Base-by-base conservation (phyloP, 2,797 vertebrate genomes). In the Mionectes olivaceus region DNA sequence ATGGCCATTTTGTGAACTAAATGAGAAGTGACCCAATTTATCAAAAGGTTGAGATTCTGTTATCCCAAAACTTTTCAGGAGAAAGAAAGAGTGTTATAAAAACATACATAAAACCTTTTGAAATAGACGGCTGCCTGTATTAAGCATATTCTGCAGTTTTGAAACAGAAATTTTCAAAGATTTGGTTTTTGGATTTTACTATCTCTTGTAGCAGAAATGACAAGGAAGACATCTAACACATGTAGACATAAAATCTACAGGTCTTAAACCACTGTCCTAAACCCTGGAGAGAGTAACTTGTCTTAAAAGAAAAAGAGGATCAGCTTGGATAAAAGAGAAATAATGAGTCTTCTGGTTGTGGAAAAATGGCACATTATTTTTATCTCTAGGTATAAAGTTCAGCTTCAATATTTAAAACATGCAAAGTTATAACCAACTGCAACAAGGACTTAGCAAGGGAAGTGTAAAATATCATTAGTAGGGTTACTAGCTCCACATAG, bases 311-410 rank as follows among this genome's bases (percentile, higher is more conserved):
- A 23, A 57, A 74, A 41, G 12, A 47, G 3, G 8, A 57, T 53
- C 33, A 46, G 4, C 30, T 80, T 75, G 35, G 12, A 56, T 78
- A 44, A 81, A 77, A 83, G 18, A 55, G 67, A 79, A 79, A 49
- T 47, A 37, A 70, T 55, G 64, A 92, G 17, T 39, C 27, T 84
- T 89, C 65, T 87, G 18, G 17, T 30, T 55, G 17, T 83, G 41
- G 5, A 64, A 88, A 91, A 95, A 90, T 37, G 19, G 19, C 39
- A 63, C 7, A 3, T 25, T 83, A 52, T 85, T 95, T 89, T 91
- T 91, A 47, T 90, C 68, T 80, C 25, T 69, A 83, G 69, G 43
- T 63, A 22, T 43, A 77, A 90, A 77, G 46, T 83, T 90, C 69
- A 83, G 12, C 33, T 30, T 92, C 30, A 44, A 5, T 88, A 86